Evolutionary conservation across 2,113 vertebrate species (phyloP).

Genomic region (Motacilla alba): DNA sequence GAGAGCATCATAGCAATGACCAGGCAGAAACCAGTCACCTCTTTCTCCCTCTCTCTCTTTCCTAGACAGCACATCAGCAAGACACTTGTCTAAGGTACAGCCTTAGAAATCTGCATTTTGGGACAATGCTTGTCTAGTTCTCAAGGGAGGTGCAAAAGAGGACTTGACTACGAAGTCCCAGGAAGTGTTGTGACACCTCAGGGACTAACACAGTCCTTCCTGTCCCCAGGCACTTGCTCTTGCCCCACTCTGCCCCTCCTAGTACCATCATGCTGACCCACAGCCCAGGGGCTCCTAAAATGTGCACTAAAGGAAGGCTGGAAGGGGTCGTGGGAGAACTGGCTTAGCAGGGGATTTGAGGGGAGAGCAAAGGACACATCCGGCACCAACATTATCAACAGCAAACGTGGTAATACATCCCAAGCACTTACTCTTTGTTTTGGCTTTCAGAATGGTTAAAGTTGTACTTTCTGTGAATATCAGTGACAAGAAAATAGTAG

Average conservation of each 20-base stretch:
- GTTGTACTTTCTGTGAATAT: background rate
- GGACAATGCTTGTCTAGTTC: background rate
- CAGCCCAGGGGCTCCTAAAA: background rate
- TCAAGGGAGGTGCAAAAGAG: background rate
- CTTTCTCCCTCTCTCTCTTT: background rate
- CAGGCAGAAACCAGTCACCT: background rate
- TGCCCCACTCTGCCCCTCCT: background rate
- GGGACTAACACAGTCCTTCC: background rate
- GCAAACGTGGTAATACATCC: background rate
- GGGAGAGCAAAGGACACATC: background rate
- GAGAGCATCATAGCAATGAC: background rate
- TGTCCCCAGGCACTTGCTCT: fast-evolving
- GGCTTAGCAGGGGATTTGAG: background rate
- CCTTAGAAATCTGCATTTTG: background rate
- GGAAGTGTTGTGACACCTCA: background rate
- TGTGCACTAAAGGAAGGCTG: fast-evolving
- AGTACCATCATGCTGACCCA: fast-evolving
- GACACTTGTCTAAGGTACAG: background rate
- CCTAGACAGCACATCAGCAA: background rate
- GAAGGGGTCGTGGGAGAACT: background rate
- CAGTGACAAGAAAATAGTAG: background rate
- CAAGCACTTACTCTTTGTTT: background rate
- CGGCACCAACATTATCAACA: background rate
- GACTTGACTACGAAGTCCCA: background rate
- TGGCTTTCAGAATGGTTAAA: background rate